These are phyloP conservation scores for Platysteira castanea DNA, from an alignment of 2,113 vertebrate species.

Conservation along the genomic window DNA sequence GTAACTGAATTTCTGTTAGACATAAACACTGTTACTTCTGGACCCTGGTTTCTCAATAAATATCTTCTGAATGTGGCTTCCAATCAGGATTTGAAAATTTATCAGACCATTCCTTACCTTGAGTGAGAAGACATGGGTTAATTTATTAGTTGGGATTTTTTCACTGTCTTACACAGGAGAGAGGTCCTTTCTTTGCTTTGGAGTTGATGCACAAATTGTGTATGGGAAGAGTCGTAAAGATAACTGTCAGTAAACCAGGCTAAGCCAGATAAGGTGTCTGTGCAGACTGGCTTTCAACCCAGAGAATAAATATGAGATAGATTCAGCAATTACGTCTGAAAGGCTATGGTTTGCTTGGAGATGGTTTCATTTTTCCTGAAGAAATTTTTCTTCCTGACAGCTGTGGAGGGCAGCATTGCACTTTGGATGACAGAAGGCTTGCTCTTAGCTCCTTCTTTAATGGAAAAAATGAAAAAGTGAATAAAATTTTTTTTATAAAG, in stretches of 20 bases:
- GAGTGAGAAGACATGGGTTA: background rate
- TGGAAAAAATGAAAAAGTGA: slow-evolving; percentile 28
- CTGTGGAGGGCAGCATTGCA: slow-evolving; percentile 77
- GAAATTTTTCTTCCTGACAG: background rate
- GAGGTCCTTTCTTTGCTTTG: background rate
- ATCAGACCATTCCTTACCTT: background rate
- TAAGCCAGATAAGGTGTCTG: slow-evolving; percentile 18
- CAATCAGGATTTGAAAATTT: slow-evolving; percentile 47
- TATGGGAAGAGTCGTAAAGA: background rate
- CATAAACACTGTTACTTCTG: slow-evolving; percentile 1
- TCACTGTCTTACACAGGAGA: background rate
- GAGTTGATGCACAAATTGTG: background rate
- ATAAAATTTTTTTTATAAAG: background rate
- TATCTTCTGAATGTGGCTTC: slow-evolving; percentile 12
- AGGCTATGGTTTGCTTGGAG: rapidly evolving
- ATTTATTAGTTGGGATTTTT: slow-evolving; percentile 31
- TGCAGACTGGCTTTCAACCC: background rate
- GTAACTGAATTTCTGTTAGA: slow-evolving; percentile 31
- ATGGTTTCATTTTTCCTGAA: background rate
- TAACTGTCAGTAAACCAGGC: slow-evolving; percentile 37
- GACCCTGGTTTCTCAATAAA: background rate
- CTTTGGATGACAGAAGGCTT: slow-evolving; percentile 34
- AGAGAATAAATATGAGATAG: background rate
- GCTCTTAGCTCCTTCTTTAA: slow-evolving; percentile 11
- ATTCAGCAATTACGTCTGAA: background rate